phyloP scores from a whole-genome alignment of 2,797 vertebrate genomes.

The Platalea minor region DNA sequence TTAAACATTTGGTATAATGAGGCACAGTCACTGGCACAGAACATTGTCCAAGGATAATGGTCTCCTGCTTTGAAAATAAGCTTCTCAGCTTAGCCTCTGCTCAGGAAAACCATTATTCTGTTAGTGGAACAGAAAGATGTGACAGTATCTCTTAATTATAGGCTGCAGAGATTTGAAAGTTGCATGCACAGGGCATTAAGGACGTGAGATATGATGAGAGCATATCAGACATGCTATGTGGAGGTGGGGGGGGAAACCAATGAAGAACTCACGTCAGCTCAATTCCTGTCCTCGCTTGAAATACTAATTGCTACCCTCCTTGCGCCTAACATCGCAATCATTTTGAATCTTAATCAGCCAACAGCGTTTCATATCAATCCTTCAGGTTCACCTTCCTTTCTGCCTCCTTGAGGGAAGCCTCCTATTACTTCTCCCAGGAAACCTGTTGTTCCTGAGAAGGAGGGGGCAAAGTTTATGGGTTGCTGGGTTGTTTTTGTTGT shows the following conservation, averaged over 20 bases:
- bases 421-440: neutral
- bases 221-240: conserved; percentile 54
- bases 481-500: neutral
- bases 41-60: conserved; percentile 34
- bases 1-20: conserved; percentile 55
- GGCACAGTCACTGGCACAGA: conserved; percentile 31
- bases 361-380: neutral
- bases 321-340: neutral
- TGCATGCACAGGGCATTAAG: conserved; percentile 27
- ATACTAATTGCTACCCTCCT: neutral
- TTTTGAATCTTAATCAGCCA: conserved; percentile 7
- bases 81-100: conserved; percentile 16
- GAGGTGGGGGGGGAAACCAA: conserved; percentile 17
- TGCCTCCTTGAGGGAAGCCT: neutral
- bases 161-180: conserved; percentile 30
- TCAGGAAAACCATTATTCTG: conserved; percentile 36
- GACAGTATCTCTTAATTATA: conserved; percentile 36
- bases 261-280: conserved; percentile 38
- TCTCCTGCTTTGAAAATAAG: neutral
- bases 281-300: neutral
- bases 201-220: conserved; percentile 33
- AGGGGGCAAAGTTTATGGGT: neutral
- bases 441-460: neutral
- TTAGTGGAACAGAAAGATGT: conserved; percentile 1
- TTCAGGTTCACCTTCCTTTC: conserved; percentile 26